Base-by-base conservation (phyloP, 2,888 invertebrate genomes). In the Frankliniella intonsa region DNA sequence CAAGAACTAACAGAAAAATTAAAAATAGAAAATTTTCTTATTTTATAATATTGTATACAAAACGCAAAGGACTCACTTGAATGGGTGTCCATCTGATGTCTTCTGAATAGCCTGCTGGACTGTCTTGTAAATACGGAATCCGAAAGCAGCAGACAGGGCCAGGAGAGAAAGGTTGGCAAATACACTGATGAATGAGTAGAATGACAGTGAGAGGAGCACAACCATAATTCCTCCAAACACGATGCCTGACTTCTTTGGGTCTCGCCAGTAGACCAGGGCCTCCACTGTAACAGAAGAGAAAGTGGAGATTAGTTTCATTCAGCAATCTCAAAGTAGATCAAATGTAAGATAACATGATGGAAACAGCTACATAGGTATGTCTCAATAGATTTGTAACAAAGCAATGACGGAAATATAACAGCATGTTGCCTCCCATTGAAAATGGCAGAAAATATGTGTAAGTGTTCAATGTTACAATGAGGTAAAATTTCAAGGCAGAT, bases 261-360 rank as follows among this genome's bases (percentile, higher is more conserved):
- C 95, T 85, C 98, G 94, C 99, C 99, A 99, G 91, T 99, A 98
- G 89, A 99, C 94, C 89, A 99, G 91, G 87, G 97, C 95, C 90
- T 96, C 94, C 92, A 96, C 96, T 96, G 91, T 12, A 92, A 92
- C 85, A 85, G 86, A 86, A 87, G 87, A 81, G 83, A 81, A 38
- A 12, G 38, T 38, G 38, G 38, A 38, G 2, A 5, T 38, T 38
- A 3, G 38, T 38, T 38, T 38, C 38, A 38, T 38, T 38, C 38
- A 38, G 38, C 38, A 38, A 38, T 38, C 38, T 38, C 5, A 38
- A 38, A 38, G 38, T 2, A 38, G 38, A 38, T 38, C 51, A 8
- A 55, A 50, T 62, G 27, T 19, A 38, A 9, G n/a, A 38, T 19
- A 55, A 14, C 14, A 55, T 12, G 55, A 14, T 19, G 0, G 14